Base-by-base conservation (phyloP, 1,140 invertebrate species). In the Drosophila kurseongensis region DNA sequence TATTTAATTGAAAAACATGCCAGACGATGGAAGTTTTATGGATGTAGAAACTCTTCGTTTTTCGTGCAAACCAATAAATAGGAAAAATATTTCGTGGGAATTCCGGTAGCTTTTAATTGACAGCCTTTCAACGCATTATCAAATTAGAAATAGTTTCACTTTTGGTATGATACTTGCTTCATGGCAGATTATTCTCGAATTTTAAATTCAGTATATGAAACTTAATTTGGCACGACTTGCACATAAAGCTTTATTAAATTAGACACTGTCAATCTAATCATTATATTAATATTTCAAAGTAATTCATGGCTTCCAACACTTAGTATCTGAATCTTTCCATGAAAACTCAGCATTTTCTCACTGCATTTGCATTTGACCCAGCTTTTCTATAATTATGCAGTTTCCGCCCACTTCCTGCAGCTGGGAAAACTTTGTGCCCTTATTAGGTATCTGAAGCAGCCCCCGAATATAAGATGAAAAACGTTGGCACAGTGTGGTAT, bases 351-450 rank as follows among this genome's bases (percentile, higher is more conserved):
- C n/a, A 63, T 29, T 57, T 71, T 57, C 36, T n/a, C 16, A 12
- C 38, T 52, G 75, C 23, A 88, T 88, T 86, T 82, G 56, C 60
- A 82, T 81, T 85, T 85, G 52, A 61, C 35, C 36, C 23, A 40
- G 45, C 18, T 35, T 69, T 61, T 44, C 62, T 68, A 60, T 83
- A 86, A 86, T 88, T 86, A 88, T 80, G 76, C 66, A 72, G 52
- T 54, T 52, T 32, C 35, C 48, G 7, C 35, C 42, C 38, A 38
- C 35, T 35, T 35, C 47, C 36, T 36, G 18, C 16, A 45, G 32
- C 50, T 62, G 58, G 6, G 8, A 48, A 65, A 80, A 80, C 55
- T 75, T 71, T 71, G 71, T 73, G 78, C 62, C 77, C 61, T 66
- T 75, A 66, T 75, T 71, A 62, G 67, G 65, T 38, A 48, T 57